Percentiles rank a stretch among this genome's conserved stretches.
Conservation (phyloP, 2,888 invertebrate genomes). For the Polymixis flavicincta region DNA sequence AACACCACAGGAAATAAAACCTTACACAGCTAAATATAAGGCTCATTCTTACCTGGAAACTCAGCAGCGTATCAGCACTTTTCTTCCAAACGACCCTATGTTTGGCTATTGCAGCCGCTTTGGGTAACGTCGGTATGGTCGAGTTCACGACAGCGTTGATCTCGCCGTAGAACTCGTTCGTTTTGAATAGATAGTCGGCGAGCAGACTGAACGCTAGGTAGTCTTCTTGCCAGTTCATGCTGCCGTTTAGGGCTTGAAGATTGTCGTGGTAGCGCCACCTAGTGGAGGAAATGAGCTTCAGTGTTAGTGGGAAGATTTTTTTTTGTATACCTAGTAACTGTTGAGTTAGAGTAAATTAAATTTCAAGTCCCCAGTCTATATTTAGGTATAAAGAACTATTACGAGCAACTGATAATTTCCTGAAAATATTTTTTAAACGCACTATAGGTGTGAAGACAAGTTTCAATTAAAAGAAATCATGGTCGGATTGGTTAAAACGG, state of each 20-base stretch:
- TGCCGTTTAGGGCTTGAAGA: slow-evolving; percentile 87
- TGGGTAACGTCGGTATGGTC: slow-evolving; percentile 84
- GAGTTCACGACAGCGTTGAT: slow-evolving; percentile 86
- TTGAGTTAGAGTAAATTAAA: no score
- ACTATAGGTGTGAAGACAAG: no score
- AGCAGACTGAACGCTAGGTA: slow-evolving; percentile 85
- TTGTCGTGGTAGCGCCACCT: slow-evolving; percentile 90
- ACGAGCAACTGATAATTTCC: no score
- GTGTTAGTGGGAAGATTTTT: background rate
- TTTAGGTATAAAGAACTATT: no score
- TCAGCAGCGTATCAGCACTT: slow-evolving; percentile 86
- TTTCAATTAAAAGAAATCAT: no score
- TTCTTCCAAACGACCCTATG: slow-evolving; percentile 88
- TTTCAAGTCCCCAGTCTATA: no score
- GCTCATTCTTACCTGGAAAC: slow-evolving; percentile 81
- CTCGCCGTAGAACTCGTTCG: slow-evolving; percentile 87
- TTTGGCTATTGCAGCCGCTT: slow-evolving; percentile 84
- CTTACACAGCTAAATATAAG: background rate
- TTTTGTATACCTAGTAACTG: no score
- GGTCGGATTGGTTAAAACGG: no score
- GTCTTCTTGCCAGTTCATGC: slow-evolving; percentile 89
- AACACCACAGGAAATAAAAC: background rate
- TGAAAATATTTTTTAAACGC: no score
- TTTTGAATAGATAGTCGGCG: slow-evolving; percentile 86
- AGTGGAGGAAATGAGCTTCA: background rate